Base-by-base conservation (phyloP, 2,797 vertebrate genomes). In the Crenichthys baileyi region DNA sequence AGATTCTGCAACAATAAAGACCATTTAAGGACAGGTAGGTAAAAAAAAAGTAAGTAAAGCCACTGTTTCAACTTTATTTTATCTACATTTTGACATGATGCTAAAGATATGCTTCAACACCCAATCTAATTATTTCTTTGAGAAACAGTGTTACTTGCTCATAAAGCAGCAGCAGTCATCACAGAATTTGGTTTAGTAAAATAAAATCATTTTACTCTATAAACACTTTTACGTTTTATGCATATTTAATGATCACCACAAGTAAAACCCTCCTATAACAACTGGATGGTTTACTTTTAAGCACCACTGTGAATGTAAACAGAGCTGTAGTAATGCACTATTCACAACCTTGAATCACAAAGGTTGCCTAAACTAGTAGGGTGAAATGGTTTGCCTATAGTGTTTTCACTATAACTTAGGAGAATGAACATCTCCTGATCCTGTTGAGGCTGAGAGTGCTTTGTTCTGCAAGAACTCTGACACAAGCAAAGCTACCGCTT, bases 381-480 rank as follows among this genome's bases (percentile, higher is more conserved):
- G 18, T 70, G 12, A 70, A 0, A 16, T 53, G 44, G 6, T 7
- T 63, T 36, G 29, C 44, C 58, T 55, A 31, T 6, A 0, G 22
- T 53, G 16, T 41, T 1, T 70, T 65, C 22, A 20, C 44, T 91
- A 93, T 61, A 91, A 79, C 70, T 90, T 92, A 0, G 90, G 71
- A 11, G 68, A 61, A 9, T 67, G 39, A 18, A 20, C 31, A 22
- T 68, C 67, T 81, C 58, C 39, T 22, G 1, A 31, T 36, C 0
- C 51, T 12, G 29, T 20, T 4, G 78, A 77, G 13, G n/a, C 56
- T 1, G 65, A 75, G 51, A 89, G 18, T 31, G 81, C 83, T 79
- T 86, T 79, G 31, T 67, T 75, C 75, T 75, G 88, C 79, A 96
- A 85, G 86, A 95, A 95, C 65, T 95, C 90, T 0, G 87, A 90